Percentiles rank a stretch among this genome's conserved stretches.
Evolutionary conservation across 92 coral and sea anemone genomes (phyloP).

Genomic region (Porites evermanni): DNA sequence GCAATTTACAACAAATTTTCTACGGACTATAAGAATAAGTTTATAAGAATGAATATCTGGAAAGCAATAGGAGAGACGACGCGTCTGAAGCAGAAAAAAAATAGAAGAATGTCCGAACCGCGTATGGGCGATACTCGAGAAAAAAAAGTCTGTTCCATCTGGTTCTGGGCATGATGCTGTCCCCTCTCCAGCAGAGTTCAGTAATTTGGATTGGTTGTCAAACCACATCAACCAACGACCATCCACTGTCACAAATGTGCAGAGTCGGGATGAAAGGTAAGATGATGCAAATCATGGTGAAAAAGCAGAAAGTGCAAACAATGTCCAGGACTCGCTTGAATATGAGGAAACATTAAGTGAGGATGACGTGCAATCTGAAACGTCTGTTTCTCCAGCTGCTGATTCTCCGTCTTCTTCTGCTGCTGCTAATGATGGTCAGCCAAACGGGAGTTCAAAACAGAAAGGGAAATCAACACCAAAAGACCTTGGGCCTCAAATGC

Average conservation of each 20-base stretch:
- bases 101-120: background rate
- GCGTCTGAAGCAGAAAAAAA: background rate
- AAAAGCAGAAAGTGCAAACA: conserved; percentile 25
- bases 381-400: conserved; percentile 12
- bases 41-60: too few species aligned
- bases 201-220: too few species aligned
- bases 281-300: conserved; percentile 21
- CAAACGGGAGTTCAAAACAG: conserved; percentile 30
- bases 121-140: background rate
- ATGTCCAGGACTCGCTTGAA: conserved; percentile 20
- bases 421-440: conserved; percentile 34
- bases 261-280: background rate
- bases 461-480: conserved; percentile 21
- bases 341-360: conserved; percentile 22
- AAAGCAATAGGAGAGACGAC: background rate
- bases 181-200: background rate
- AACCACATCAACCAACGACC: too few species aligned
- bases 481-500: conserved; percentile 32
- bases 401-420: conserved; percentile 9
- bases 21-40: too few species aligned
- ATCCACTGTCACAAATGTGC: background rate
- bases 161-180: background rate
- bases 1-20: too few species aligned
- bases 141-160: background rate
- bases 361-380: conserved; percentile 35